Evolutionary conservation across 2,888 invertebrate species (phyloP), one percentile per base, ranked within the genome.

Genomic region (Julus scanicus): DNA sequence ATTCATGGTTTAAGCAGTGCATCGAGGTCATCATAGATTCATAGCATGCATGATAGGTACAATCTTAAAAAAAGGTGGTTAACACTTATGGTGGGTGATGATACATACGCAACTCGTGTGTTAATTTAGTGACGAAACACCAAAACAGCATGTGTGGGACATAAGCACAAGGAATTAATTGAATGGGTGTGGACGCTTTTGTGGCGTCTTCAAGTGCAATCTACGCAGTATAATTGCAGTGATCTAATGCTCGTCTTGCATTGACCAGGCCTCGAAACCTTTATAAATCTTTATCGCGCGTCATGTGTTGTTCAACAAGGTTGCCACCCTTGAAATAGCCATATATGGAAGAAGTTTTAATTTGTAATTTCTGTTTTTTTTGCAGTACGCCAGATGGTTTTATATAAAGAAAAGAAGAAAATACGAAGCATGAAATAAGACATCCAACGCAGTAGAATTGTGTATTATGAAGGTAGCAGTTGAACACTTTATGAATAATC

Each of bases 351-450:
- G 57, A 57, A 57, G 57, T 57, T 57, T 63, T 57, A 17, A 88
- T 84, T 80, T 89, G 89, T 80, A 37, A 87, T 89, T 90, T 91
- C 90, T 29, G 29, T 29, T 29, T 29, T 29, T 90, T 88, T 94
- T 95, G 90, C 94, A 97, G 97, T 97, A 91, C 95, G 95, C 92
- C 91, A 92, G 90, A 92, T 93, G 37, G 93, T 93, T 44, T 91
- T 96, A 0, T 96, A 96, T 91, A 94, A 94, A 90, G 97, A 97
- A 91, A 93, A 94, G 90, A 96, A 95, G 92, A 96, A 95, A 92
- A 93, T 97, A 83, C 94, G 95, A 91, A 86, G 86, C 44, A 11
- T 86, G 17, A 86, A 57, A 57, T 57, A 1, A 57, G 57, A 57
- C 57, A 4, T 4, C 57, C 11, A 57, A 15, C 57, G 57, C 57